Percentiles rank a stretch among this genome's conserved stretches.
phyloP scores from a whole-genome alignment of 2,888 invertebrate species.

The Hylaea fasciaria region DNA sequence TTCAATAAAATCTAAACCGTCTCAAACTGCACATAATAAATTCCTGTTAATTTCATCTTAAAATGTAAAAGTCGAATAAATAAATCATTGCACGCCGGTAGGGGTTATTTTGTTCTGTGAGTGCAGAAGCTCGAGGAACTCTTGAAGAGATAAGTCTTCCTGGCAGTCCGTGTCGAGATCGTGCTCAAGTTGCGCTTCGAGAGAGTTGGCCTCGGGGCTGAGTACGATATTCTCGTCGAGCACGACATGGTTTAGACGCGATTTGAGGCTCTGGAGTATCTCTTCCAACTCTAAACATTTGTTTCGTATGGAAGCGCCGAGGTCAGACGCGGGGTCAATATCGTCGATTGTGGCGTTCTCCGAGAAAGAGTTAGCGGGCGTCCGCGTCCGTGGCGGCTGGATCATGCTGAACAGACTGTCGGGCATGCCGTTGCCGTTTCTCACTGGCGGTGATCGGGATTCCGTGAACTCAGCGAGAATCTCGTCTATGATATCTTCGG shows the following conservation, averaged over 20 bases:
- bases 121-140: conserved; percentile 78
- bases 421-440: conserved; percentile 71
- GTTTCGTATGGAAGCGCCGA: conserved; percentile 79
- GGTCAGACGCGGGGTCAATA: conserved; percentile 79
- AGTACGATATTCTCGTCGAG: conserved; percentile 80
- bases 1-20: conserved; percentile 68
- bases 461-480: conserved; percentile 80
- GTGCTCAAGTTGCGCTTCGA: conserved; percentile 80
- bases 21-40: conserved; percentile 75
- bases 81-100: conserved; percentile 71
- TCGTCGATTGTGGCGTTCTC: conserved; percentile 77
- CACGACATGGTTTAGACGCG: conserved; percentile 80
- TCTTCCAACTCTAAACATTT: conserved; percentile 82
- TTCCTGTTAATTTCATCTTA: conserved; percentile 69
- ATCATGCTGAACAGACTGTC: conserved; percentile 74
- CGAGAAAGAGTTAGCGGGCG: conserved; percentile 78
- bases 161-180: conserved; percentile 82
- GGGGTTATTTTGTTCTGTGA: conserved; percentile 76
- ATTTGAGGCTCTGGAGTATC: conserved; percentile 80
- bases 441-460: conserved; percentile 66
- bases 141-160: conserved; percentile 80
- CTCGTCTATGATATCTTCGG: conserved; percentile 80
- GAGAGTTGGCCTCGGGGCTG: conserved; percentile 79
- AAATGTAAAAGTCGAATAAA: conserved; percentile 39
- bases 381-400: conserved; percentile 77